Conservation (phyloP, 2,113 vertebrate genomes). For the Thamnophis sirtalis region DNA sequence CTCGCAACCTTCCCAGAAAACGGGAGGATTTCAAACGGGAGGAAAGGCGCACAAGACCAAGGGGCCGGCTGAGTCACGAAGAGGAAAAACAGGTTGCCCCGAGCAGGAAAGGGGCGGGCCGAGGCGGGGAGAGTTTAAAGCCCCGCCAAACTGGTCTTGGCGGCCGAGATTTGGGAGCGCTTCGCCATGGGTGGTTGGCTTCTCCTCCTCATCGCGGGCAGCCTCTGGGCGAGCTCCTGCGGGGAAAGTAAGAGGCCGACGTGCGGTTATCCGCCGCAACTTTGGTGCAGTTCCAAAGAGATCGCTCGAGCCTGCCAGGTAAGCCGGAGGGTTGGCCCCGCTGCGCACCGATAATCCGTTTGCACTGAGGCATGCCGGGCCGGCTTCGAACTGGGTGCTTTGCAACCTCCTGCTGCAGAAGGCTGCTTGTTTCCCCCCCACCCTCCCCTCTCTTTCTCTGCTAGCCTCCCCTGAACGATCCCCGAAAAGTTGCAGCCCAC, state of each 20-base stretch:
- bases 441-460: not conserved
- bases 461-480: not conserved
- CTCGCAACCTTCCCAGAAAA: not conserved
- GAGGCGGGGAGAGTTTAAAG: not conserved
- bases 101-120: not conserved
- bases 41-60: not conserved
- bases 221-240: not conserved
- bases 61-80: not conserved
- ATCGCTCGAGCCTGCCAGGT: constrained; percentile 74
- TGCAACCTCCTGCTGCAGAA: not conserved
- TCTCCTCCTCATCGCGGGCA: not conserved
- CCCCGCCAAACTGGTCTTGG: not conserved
- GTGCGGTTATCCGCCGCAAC: constrained; percentile 61
- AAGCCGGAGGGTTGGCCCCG: constrained; percentile 28
- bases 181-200: constrained; percentile 12
- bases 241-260: not conserved
- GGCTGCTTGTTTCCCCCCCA: not conserved
- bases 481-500: not conserved
- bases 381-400: not conserved
- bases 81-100: not conserved
- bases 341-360: no score
- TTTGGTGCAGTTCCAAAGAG: constrained; percentile 74
- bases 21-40: not conserved
- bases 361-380: not conserved
- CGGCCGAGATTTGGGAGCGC: not conserved